Percentiles rank a stretch among this genome's conserved stretches.
Conservation (phyloP, 2,888 invertebrate genomes). For the Himalopsyche japonica region DNA sequence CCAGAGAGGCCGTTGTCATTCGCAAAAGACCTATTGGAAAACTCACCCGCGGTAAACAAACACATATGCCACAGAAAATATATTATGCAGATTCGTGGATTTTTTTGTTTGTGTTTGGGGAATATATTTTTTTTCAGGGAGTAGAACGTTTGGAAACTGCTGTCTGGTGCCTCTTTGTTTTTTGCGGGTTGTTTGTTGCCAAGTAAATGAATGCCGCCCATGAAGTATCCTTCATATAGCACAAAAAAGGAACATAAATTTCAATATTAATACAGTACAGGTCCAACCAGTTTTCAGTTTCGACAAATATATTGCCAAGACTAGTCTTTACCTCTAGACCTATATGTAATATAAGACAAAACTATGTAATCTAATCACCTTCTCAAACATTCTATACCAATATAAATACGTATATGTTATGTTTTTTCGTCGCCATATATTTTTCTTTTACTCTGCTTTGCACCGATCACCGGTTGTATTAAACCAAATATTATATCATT, state of each 20-base stretch:
- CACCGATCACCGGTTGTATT: too few relatives aligned
- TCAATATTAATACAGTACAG: not conserved
- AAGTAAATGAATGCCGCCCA: not conserved
- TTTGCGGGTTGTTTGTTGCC: not conserved
- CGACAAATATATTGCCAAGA: not conserved
- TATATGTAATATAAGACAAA: too few relatives aligned
- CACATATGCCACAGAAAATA: conserved; percentile 13
- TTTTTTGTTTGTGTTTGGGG: conserved; percentile 4
- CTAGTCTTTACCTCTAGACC: not conserved
- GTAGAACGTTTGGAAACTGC: not conserved
- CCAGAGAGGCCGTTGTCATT: conserved; percentile 19
- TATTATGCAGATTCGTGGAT: conserved; percentile 17
- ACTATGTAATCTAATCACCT: too few relatives aligned
- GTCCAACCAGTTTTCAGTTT: not conserved
- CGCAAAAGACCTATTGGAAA: conserved; percentile 13
- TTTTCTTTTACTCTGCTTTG: too few relatives aligned
- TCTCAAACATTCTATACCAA: too few relatives aligned
- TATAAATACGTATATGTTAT: too few relatives aligned
- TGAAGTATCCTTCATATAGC: not conserved
- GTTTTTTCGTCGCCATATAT: too few relatives aligned
- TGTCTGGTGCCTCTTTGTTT: not conserved
- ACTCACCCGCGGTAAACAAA: conserved; percentile 7
- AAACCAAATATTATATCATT: too few relatives aligned
- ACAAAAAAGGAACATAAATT: not conserved
- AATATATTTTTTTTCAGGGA: not conserved